Evolutionary conservation across 2,113 vertebrate species (phyloP).

Genomic region (Ifrita kowaldi): DNA sequence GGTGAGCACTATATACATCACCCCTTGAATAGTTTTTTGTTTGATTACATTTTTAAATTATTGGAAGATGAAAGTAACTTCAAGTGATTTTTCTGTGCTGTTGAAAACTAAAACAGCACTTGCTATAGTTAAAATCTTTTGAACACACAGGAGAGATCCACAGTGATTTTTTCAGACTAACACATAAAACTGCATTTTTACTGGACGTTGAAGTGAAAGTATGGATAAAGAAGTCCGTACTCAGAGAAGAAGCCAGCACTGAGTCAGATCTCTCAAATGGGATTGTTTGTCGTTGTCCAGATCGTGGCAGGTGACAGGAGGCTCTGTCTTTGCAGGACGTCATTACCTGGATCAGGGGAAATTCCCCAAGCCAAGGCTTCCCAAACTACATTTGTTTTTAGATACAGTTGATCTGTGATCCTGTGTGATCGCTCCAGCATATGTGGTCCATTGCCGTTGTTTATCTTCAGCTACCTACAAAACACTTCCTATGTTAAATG

Average conservation of each 20-base stretch:
- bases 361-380: not conserved
- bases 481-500: not conserved
- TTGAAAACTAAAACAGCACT: not conserved
- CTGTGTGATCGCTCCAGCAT: not conserved
- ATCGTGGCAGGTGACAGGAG: not conserved
- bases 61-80: not conserved
- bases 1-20: not conserved
- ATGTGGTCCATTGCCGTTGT: not conserved
- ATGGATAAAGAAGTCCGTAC: not conserved
- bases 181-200: not conserved
- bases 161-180: not conserved
- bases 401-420: not conserved
- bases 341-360: not conserved
- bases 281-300: not conserved
- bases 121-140: not conserved
- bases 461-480: not conserved
- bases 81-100: not conserved
- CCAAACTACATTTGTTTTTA: not conserved
- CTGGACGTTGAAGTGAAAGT: not conserved
- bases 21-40: not conserved
- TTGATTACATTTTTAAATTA: not conserved
- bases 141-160: not conserved
- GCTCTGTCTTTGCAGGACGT: not conserved
- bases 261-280: not conserved
- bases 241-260: not conserved